Percentiles rank a stretch among this genome's conserved stretches.
Evolutionary conservation across 2,888 invertebrate species (phyloP).

Genomic region (Cephus sareptanus): DNA sequence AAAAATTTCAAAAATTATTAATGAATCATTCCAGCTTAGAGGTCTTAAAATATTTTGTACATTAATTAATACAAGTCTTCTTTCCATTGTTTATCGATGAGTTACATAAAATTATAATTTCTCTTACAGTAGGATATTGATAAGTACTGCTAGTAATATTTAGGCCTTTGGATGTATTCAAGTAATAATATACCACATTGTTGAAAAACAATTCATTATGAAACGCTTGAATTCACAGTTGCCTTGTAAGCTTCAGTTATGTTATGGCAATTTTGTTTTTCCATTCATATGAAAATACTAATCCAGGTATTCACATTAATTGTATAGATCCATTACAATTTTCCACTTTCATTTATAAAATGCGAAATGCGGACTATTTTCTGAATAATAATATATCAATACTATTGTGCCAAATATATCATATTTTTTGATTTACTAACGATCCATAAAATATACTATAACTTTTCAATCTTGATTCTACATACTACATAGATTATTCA

Average conservation of each 20-base stretch:
- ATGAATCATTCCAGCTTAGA: background rate
- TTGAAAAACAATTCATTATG: background rate
- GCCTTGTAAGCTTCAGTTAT: background rate
- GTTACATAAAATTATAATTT: background rate
- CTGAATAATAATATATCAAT: background rate
- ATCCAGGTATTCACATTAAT: background rate
- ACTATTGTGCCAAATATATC: background rate
- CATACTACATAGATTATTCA: background rate
- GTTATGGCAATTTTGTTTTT: background rate
- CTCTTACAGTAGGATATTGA: background rate
- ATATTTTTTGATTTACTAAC: background rate
- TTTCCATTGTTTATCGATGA: background rate
- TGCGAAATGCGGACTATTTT: background rate
- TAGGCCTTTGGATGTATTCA: background rate
- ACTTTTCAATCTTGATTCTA: background rate
- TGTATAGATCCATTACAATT: background rate
- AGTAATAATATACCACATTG: background rate
- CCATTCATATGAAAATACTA: background rate
- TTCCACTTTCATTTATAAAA: background rate
- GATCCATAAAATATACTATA: background rate
- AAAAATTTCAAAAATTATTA: background rate
- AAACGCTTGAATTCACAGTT: background rate
- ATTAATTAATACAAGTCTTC: conserved; percentile 19
- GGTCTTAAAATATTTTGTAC: conserved; percentile 23
- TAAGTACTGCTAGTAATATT: background rate